Evolutionary conservation across 2,888 invertebrate genomes (phyloP).

Genomic region (Rhimphoctona megacephalus): DNA sequence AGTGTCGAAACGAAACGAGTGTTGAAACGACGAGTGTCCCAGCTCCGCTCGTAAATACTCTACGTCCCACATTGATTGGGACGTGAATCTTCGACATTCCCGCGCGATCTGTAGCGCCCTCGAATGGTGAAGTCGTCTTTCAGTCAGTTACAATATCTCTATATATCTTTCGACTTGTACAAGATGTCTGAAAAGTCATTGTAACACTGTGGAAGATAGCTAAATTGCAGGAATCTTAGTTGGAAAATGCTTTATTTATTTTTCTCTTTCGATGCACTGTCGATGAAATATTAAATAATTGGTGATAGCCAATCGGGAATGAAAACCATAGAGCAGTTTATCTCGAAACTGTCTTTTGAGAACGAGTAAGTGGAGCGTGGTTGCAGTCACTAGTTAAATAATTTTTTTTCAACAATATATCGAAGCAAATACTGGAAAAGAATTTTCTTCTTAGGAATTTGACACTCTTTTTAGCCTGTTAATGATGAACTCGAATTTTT

Average conservation of each 20-base stretch:
- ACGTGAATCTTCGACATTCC: slow-evolving; percentile 80
- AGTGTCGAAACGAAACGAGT: no score
- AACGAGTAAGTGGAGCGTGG: not conserved
- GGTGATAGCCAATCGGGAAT: not conserved
- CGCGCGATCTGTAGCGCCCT: slow-evolving; percentile 44
- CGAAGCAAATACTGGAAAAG: not conserved
- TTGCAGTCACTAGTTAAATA: not conserved
- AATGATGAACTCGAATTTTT: not conserved
- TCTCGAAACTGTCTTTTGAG: not conserved
- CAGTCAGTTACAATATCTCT: not conserved
- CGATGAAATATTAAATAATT: not conserved
- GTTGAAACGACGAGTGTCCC: slow-evolving; percentile 80
- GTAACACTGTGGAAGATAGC: not conserved
- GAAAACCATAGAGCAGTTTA: not conserved
- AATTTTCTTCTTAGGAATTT: not conserved
- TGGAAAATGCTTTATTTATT: not conserved
- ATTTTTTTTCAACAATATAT: not conserved
- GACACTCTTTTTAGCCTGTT: not conserved
- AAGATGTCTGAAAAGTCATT: slow-evolving; percentile 6
- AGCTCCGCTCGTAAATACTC: slow-evolving; percentile 83
- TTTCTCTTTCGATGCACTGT: not conserved
- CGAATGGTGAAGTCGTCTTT: slow-evolving; percentile 31
- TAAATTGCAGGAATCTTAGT: not conserved
- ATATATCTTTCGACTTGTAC: slow-evolving; percentile 9
- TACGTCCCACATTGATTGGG: slow-evolving; percentile 82